Conservation (phyloP, 37 sponge, comb jelly and placozoan species). For the Ianthella basta region DNA sequence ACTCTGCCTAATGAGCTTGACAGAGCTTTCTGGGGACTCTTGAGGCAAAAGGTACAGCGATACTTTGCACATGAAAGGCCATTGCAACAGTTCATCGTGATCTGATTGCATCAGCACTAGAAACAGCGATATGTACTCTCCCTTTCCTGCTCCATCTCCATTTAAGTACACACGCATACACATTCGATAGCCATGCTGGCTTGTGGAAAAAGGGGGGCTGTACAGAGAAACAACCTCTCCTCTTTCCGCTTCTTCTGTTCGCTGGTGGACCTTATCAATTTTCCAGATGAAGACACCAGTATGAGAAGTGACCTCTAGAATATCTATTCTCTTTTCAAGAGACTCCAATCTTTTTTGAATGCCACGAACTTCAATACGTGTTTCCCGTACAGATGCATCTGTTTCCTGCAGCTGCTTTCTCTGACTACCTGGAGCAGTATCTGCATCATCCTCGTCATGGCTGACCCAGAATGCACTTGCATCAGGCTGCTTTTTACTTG, state of each 20-base stretch:
- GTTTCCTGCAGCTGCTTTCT: too few relatives aligned
- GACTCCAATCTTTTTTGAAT: too few relatives aligned
- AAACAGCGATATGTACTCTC: constrained; percentile 61
- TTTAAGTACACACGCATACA: constrained; percentile 64
- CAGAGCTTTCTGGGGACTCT: constrained; percentile 20
- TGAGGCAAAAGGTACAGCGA: constrained; percentile 51
- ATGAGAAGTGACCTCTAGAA: constrained; percentile 50
- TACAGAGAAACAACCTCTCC: constrained; percentile 64
- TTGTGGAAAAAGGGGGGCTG: constrained; percentile 72
- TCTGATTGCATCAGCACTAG: constrained; percentile 67
- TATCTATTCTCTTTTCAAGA: constrained; percentile 43
- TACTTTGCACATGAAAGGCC: constrained; percentile 56
- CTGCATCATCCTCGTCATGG: too few relatives aligned
- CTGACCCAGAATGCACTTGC: too few relatives aligned
- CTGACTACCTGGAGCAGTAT: too few relatives aligned
- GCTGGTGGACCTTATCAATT: constrained; percentile 46
- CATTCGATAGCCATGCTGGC: constrained; percentile 59
- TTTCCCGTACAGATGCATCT: too few relatives aligned
- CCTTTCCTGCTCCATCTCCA: constrained; percentile 72
- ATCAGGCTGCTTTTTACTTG: too few relatives aligned
- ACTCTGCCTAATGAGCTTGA: constrained; percentile 34
- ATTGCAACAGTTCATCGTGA: constrained; percentile 65
- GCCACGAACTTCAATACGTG: too few relatives aligned
- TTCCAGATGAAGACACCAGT: constrained; percentile 68
- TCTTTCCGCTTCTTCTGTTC: constrained; percentile 45